Evolutionary conservation across 1,140 invertebrate species (phyloP).

Genomic region (Brachionus koreanus): DNA sequence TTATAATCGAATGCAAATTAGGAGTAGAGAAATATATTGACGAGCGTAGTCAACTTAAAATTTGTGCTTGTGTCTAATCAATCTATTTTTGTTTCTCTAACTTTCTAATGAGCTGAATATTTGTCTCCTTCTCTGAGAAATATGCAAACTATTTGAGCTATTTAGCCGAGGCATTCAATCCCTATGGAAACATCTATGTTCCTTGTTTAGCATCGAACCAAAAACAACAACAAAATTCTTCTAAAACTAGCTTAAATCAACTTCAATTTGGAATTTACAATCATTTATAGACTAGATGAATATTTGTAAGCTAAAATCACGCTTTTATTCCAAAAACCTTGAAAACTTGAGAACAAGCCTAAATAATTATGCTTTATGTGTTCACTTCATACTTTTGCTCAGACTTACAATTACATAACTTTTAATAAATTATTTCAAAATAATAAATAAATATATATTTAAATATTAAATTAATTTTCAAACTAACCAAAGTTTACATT

Average conservation of each 20-base stretch:
- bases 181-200: background rate
- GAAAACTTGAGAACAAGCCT: conserved; percentile 14
- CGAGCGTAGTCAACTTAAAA: background rate
- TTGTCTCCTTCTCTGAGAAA: background rate
- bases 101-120: background rate
- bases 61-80: background rate
- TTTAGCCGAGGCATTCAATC: background rate
- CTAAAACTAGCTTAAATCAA: background rate
- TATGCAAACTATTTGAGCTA: background rate
- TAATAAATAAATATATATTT: background rate
- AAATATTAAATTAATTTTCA: background rate
- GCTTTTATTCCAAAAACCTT: background rate
- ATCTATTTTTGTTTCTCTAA: background rate
- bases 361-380: conserved; percentile 18
- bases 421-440: conserved; percentile 30
- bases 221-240: background rate
- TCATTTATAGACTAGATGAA: background rate
- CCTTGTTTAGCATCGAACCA: background rate
- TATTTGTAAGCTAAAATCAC: conserved; percentile 9
- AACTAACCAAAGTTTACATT: conserved; percentile 35
- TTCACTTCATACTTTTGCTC: background rate
- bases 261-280: background rate
- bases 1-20: conserved; percentile 19
- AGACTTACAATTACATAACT: background rate
- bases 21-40: background rate